Evolutionary conservation across 1,140 invertebrate genomes (phyloP), one percentile per base, ranked within the genome.

Genomic region (Andricus grossulariae): DNA sequence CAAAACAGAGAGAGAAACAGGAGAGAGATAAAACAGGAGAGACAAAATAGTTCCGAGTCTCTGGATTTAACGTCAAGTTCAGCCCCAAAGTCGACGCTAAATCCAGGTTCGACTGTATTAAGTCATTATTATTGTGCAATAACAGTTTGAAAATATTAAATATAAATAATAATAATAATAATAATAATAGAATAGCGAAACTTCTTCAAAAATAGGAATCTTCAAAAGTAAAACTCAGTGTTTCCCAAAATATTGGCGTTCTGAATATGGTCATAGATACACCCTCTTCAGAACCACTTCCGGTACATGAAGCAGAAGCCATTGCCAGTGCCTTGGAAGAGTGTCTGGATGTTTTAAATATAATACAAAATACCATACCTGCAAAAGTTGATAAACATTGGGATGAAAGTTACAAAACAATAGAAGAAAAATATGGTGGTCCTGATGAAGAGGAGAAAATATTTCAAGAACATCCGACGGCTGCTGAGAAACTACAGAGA

Each of bases 161-260:
- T 32, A 5, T 32, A 32, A 32, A 5, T 32, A 32, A 32, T 32
- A 32, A 32, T 32, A 32, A 32, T 32, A 32, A 32, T 32, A 32
- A 18, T 25, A 60, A 7, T 21, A 60, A 60, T 16, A 55, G 52
- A n/a, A 55, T 19, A 10, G 3, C 6, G 25, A 25, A 25, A 25
- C 25, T 25, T 25, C 25, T 2, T 25, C 1, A 25, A 25, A 25
- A 25, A 25, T 25, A 2, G 3, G 25, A 3, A 25, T 25, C 25
- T 25, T 25, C 25, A 25, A 25, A 25, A 25, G 25, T 25, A 25
- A 25, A 3, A 25, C 25, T 16, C 2, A 7, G 50, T 77, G 50
- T 13, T 7, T 86, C 85, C 7, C 74, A 82, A 21, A 84, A 87
- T 50, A 73, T 86, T 51, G 82, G 57, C 0, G 83, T 86, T 1